These are phyloP conservation scores for Drosophila oshimai DNA, from an alignment of 1,140 invertebrate genomes.

Conservation along the genomic window DNA sequence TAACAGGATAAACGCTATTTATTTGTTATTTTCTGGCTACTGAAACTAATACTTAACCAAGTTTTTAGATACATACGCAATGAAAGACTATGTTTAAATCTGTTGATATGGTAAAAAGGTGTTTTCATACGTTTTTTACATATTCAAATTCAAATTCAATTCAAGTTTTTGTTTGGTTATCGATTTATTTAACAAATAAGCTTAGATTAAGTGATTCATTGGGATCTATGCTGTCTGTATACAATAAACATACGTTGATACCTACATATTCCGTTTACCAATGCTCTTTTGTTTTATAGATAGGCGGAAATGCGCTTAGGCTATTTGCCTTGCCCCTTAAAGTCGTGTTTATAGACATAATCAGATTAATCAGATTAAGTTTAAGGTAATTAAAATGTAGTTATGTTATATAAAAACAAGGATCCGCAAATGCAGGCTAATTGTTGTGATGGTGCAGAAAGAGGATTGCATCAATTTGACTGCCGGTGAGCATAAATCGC, in stretches of 20 bases:
- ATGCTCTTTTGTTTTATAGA: background rate
- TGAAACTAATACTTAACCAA: too few relatives aligned
- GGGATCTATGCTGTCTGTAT: background rate
- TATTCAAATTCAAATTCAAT: too few relatives aligned
- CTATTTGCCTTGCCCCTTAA: slow-evolving; percentile 10
- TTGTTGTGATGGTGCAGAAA: slow-evolving; percentile 68
- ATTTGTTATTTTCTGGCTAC: too few relatives aligned
- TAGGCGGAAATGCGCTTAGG: background rate
- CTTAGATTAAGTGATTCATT: background rate
- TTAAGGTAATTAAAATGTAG: slow-evolving; percentile 14
- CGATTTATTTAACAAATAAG: slow-evolving; percentile 19
- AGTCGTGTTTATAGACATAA: slow-evolving; percentile 14
- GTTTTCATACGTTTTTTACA: too few relatives aligned
- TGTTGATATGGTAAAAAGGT: too few relatives aligned
- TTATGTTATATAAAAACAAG: slow-evolving; percentile 27
- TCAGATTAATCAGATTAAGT: slow-evolving; percentile 7
- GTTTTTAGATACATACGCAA: too few relatives aligned
- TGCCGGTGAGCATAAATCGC: slow-evolving; percentile 70
- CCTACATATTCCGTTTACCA: background rate
- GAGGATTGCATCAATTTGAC: slow-evolving; percentile 71
- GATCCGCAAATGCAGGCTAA: background rate
- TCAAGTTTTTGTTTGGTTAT: background rate
- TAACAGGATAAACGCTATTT: too few relatives aligned
- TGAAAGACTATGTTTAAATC: too few relatives aligned
- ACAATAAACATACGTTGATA: background rate